These are phyloP conservation scores for Drosophila ogumai DNA, from an alignment of 1,140 invertebrate species.

Conservation along the genomic window DNA sequence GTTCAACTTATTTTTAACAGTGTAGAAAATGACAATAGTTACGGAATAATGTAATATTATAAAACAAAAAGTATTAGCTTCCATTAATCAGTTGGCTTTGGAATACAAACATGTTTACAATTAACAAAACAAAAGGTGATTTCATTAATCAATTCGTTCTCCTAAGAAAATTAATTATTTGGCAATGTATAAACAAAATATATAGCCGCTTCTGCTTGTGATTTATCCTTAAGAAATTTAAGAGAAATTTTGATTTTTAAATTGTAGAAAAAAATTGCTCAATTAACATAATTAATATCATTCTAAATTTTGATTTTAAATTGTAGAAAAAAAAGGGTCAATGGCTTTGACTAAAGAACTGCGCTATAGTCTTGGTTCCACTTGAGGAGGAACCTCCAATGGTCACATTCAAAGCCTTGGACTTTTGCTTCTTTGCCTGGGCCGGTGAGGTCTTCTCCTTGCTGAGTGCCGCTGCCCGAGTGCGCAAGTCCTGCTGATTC, in stretches of 20 bases:
- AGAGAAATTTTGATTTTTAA: background rate
- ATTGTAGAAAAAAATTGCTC: background rate
- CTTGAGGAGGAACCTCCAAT: constrained; percentile 16
- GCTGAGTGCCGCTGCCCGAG: constrained; percentile 11
- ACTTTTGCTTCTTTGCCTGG: constrained; percentile 36
- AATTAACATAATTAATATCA: constrained; percentile 18
- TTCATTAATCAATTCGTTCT: constrained; percentile 1
- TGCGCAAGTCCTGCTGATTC: constrained; percentile 67
- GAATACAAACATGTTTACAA: constrained; percentile 7
- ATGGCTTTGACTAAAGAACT: constrained; percentile 74
- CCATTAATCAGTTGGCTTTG: background rate
- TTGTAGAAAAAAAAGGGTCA: background rate
- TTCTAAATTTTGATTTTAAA: background rate
- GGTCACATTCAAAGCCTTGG: constrained; percentile 45
- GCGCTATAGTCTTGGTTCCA: constrained; percentile 64
- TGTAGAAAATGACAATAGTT: constrained; percentile 3
- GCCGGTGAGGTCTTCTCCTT: constrained; percentile 49
- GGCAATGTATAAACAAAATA: constrained; percentile 2
- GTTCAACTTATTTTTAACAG: background rate
- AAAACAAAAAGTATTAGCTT: constrained; percentile 5
- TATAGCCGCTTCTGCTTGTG: background rate
- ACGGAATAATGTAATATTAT: background rate
- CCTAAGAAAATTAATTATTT: too few species aligned
- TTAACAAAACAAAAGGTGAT: constrained; percentile 8
- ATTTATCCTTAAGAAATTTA: background rate